These are phyloP conservation scores for Tympanuchus pallidicinctus DNA, from an alignment of 2,113 vertebrate species.

Conservation along the genomic window DNA sequence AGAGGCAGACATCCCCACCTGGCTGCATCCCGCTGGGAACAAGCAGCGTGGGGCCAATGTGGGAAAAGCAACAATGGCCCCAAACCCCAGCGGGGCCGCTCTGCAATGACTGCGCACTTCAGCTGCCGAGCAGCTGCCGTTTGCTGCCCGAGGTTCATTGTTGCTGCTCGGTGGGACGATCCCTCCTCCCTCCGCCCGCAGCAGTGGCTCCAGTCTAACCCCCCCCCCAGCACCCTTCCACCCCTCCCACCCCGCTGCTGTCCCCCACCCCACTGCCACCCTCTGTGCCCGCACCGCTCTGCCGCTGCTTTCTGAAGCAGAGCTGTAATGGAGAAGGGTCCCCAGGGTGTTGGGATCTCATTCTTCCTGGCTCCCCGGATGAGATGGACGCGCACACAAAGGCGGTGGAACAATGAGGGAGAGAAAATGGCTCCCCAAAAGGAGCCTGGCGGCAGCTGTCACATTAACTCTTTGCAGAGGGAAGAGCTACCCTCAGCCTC, in stretches of 20 bases:
- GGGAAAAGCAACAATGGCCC: not conserved
- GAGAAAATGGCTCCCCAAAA: conserved; percentile 50
- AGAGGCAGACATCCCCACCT: not conserved
- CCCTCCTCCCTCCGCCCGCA: not conserved
- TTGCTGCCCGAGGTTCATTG: not conserved
- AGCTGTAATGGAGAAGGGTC: not conserved
- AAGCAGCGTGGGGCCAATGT: not conserved
- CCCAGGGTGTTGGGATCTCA: not conserved
- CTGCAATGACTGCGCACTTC: not conserved
- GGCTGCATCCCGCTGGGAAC: not conserved
- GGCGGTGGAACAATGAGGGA: not conserved
- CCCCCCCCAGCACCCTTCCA: not conserved
- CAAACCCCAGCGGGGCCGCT: not conserved
- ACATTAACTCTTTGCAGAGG: not conserved
- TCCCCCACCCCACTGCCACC: not conserved
- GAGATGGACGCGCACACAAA: not conserved
- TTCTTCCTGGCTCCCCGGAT: not conserved
- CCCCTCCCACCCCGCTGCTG: not conserved
- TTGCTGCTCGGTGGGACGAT: not conserved
- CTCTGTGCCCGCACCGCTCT: not conserved
- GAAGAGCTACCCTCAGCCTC: not conserved
- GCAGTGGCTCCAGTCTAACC: not conserved
- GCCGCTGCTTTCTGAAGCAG: not conserved
- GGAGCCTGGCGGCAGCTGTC: not conserved
- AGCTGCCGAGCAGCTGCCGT: not conserved